Evolutionary conservation across 1,140 invertebrate species (phyloP), one percentile per base, ranked within the genome.

Genomic region (Trachymyrmex septentrionalis): DNA sequence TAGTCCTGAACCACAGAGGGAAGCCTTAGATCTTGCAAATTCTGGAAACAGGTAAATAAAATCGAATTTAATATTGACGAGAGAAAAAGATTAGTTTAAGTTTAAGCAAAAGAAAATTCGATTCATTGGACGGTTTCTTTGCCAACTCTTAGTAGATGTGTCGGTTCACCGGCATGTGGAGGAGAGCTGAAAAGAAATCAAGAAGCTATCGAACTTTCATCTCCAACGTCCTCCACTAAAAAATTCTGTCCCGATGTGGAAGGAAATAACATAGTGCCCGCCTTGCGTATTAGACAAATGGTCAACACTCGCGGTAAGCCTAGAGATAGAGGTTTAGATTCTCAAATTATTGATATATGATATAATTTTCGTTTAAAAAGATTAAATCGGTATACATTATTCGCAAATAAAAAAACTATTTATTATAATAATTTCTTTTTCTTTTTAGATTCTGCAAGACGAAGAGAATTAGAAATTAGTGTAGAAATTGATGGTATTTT

Each of bases 401-500:
- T 75, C 7, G 1, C 12, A 38, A 38, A 38, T 3, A 57, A 55
- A 34, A 38, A 14, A 24, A 21, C 10, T 44, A 75, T 38, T 59
- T 38, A 63, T 77, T 59, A n/a, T 27, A 63, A 48, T 76, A 30
- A 61, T 27, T 3, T 44, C 19, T 66, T 5, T 48, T 78, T 9
- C 16, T 21, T 50, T 50, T 48, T 24, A 78, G 76, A 78, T 44
- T 9, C 38, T 10, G 12, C 38, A 1, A 44, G 97, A 3, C 98
- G 99, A 91, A 98, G 97, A 92, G 99, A 99, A 21, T 95, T 99
- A 61, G 97, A 98, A 48, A 98, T 99, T 5, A 99, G 98, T 90
- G 98, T 99, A 97, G 99, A 99, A 94, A 96, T 99, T 59, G 99
- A 99, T 93, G 99, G 99, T 53, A 97, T 98, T 19, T 97, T 97